Evolutionary conservation across 1,140 invertebrate genomes (phyloP), one percentile per base, ranked within the genome.

Genomic region (Cheumatopsyche charites): DNA sequence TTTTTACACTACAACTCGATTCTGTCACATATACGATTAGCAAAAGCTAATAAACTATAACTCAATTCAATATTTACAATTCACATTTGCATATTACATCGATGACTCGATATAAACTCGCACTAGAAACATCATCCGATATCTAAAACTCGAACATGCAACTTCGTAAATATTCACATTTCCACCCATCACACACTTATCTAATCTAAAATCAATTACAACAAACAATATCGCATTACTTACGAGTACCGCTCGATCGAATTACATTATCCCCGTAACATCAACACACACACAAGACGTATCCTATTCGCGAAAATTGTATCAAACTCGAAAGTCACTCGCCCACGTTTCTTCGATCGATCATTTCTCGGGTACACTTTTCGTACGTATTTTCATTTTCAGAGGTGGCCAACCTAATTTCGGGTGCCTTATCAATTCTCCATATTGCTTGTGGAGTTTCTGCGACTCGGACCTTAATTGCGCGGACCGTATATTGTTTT

Each of bases 391-490:
- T 25, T 58, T 58, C 9, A 25, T 26, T 58, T 21, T 58, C 55
- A 36, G 29, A 3, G 9, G 29, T 4, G 3, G 29, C 29, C 3
- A 36, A 36, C 23, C 19, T 47, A 47, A 47, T 36, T 36, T 36
- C 3, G 3, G 29, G 15, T 47, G 43, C 13, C 55, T 25, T 58
- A 58, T 58, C 55, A 58, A 58, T 25, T 58, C 25, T 58, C 55
- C 55, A 58, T 58, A 25, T n/a, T n/a, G n/a, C n/a, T n/a, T n/a
- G n/a, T n/a, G n/a, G n/a, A n/a, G 21, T 58, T 58, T 23, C 55
- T 58, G 23, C 21, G 25, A 58, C 55, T 58, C 25, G 55, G 55
- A 58, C 55, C 55, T 58, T 58, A 58, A 58, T 58, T 58, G 25
- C 55, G 9, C 55, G 23, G 23, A 58, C 21, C 55, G 19, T 58